Conservation (phyloP, 2,797 vertebrate genomes). For the Limnodromus scolopaceus region DNA sequence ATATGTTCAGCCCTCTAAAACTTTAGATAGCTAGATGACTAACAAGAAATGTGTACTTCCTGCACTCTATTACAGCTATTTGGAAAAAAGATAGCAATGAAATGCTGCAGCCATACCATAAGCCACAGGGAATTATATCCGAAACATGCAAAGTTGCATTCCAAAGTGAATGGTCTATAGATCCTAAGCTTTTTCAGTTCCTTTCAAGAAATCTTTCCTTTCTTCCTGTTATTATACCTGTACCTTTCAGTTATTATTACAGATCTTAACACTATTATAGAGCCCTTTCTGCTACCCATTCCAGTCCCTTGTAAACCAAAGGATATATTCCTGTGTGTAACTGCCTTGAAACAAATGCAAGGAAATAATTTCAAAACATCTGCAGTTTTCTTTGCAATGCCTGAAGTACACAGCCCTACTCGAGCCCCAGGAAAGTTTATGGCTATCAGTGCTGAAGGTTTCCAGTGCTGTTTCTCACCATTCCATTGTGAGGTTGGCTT, state of each 20-base stretch:
- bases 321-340: background rate
- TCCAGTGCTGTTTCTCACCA: background rate
- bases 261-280: background rate
- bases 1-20: background rate
- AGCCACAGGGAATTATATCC: background rate
- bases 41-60: background rate
- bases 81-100: background rate
- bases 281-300: background rate
- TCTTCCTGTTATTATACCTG: background rate
- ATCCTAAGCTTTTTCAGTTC: background rate
- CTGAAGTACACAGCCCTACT: background rate
- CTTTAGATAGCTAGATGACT: background rate
- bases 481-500: background rate
- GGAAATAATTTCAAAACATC: background rate
- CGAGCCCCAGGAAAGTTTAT: background rate
- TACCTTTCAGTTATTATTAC: background rate
- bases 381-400: background rate
- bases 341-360: background rate
- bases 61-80: background rate
- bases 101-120: background rate
- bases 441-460: background rate
- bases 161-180: background rate
- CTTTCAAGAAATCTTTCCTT: background rate
- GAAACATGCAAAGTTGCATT: background rate
- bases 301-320: background rate